A percentile compares a stretch with the other conserved stretches of the same genome.
Evolutionary conservation across 1,140 invertebrate genomes (phyloP).

Genomic region (Lepidurus arcticus): DNA sequence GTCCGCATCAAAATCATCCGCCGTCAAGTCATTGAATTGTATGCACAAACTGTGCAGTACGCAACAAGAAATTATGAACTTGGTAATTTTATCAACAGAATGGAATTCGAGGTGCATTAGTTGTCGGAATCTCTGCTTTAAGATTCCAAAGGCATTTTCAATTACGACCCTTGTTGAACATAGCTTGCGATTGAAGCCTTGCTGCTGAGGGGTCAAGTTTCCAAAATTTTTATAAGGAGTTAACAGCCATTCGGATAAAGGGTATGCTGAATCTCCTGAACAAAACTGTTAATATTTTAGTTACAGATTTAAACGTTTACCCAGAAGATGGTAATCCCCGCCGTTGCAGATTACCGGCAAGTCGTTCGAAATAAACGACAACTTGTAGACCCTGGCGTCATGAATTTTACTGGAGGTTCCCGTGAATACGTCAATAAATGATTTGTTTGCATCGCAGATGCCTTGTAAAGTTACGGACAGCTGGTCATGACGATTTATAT

Average conservation of each 20-base stretch:
- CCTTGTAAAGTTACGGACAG: constrained; percentile 41
- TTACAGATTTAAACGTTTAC: background rate
- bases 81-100: constrained; percentile 37
- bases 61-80: constrained; percentile 42
- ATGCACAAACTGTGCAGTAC: constrained; percentile 44
- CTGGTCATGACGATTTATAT: constrained; percentile 39
- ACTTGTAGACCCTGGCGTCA: constrained; percentile 38
- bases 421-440: constrained; percentile 40
- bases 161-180: constrained; percentile 31
- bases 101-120: constrained; percentile 40
- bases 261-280: constrained; percentile 43
- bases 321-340: constrained; percentile 39
- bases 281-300: background rate
- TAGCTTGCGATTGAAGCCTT: background rate
- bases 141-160: constrained; percentile 42
- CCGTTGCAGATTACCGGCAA: constrained; percentile 36
- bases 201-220: background rate
- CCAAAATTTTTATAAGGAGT: constrained; percentile 40
- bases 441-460: constrained; percentile 38
- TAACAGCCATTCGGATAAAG: constrained; percentile 40
- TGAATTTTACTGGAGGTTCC: constrained; percentile 39
- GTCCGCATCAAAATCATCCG: background rate
- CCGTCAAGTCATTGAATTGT: constrained; percentile 35
- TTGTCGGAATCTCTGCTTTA: constrained; percentile 43
- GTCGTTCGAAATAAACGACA: constrained; percentile 34